phyloP scores from a whole-genome alignment of 2,113 vertebrate genomes.

The Machaerirhynchus nigripectus region DNA sequence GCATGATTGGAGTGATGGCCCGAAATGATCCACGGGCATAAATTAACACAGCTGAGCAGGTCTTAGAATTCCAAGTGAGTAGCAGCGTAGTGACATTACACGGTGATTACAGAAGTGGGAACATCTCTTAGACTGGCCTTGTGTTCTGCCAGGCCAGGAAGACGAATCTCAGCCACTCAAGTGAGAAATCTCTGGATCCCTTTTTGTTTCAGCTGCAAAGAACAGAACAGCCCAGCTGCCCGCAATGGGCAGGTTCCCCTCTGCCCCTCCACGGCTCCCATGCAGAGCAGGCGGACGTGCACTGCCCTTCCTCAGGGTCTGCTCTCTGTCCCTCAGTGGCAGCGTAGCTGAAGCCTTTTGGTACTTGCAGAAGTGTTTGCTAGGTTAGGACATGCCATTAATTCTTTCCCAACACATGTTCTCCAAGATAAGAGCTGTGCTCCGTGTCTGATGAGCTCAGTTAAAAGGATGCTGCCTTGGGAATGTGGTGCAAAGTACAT shows the following conservation, averaged over 20 bases:
- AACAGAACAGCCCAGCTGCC: background rate
- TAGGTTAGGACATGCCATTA: background rate
- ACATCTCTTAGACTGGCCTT: background rate
- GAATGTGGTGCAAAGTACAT: background rate
- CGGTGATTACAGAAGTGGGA: background rate
- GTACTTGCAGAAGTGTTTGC: background rate
- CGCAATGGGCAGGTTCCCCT: background rate
- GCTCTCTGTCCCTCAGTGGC: background rate
- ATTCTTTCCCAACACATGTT: background rate
- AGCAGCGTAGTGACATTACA: background rate
- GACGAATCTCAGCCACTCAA: background rate
- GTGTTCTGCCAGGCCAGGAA: background rate
- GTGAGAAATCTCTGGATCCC: background rate
- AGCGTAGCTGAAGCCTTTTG: background rate
- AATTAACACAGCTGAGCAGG: background rate
- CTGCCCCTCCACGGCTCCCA: background rate
- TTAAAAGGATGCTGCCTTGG: background rate
- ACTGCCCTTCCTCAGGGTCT: background rate
- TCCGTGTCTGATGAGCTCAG: accelerated
- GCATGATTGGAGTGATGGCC: background rate
- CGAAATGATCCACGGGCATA: background rate
- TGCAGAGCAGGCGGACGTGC: background rate
- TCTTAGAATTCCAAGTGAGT: background rate
- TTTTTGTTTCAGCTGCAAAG: background rate
- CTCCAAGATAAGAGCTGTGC: background rate